Base-by-base conservation (phyloP, 2,797 vertebrate genomes). In the Carcharodon carcharias region DNA sequence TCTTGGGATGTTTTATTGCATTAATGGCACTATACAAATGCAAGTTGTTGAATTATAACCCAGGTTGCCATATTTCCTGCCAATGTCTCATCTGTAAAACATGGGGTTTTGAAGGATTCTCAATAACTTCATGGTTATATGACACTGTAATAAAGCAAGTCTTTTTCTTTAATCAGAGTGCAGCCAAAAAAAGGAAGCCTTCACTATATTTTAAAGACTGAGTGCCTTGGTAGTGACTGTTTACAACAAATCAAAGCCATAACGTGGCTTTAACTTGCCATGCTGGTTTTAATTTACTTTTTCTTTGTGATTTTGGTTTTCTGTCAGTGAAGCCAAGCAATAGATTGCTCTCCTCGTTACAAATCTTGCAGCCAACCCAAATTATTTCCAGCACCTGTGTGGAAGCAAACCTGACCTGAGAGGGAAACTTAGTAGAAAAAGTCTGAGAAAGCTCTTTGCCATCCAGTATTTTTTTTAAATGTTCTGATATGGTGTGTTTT, bases 381-480 rank as follows among this genome's bases (percentile, higher is more conserved):
- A 92, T 92, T 92, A 12, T 92, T 65, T 8, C 61, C 89, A 92
- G 35, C 61, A 92, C 89, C 89, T 92, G 58, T 92, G 18, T 18
- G 0, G 87, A 5, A 63, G 16, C 16, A 40, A 92, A 4, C 89
- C 8, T 65, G 35, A 63, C 14, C 89, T 23, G 6, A 8, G 89
- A 11, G 89, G 58, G 18, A 6, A 85, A 82, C 28, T 73, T 73
- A 45, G 80, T 21, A 45, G 40, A 82, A 85, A 21, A 26, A 23
- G 6, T 50, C 18, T 26, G 45, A 85, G 82, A 50, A 50, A 2
- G 82, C 4, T 82, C 82, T 18, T 50, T 3, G 21, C 50, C 18
- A 50, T 26, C 21, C 40, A 26, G 31, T 73, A 18, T 67, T 67
- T 63, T 67, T 67, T 67, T 67, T 67, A 67, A 69, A 69, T 73